Percentiles rank a stretch among this genome's conserved stretches.
These are phyloP conservation scores for Buteo buteo DNA, from an alignment of 2,113 vertebrate species.

Conservation along the genomic window DNA sequence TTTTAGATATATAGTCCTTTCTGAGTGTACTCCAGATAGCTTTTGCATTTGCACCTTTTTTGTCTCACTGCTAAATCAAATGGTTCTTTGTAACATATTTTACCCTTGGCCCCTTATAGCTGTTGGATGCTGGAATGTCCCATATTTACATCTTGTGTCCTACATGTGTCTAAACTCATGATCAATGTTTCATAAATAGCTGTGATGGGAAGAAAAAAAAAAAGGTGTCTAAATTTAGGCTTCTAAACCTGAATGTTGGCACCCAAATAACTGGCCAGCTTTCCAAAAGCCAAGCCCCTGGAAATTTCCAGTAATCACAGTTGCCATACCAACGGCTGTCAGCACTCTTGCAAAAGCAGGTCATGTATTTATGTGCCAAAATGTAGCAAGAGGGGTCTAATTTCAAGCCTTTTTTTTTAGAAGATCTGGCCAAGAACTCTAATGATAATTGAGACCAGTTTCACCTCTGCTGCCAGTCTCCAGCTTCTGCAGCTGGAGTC, in stretches of 20 bases:
- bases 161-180: not conserved
- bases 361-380: constrained; percentile 52
- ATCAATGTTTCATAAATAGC: not conserved
- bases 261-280: constrained; percentile 30
- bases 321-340: constrained; percentile 58
- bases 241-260: constrained; percentile 36
- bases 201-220: not conserved
- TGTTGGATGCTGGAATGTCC: not conserved
- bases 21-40: not conserved
- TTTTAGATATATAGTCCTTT: not conserved
- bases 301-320: constrained; percentile 62
- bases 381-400: constrained; percentile 43
- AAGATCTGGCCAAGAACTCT: not conserved
- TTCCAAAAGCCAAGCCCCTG: constrained; percentile 55
- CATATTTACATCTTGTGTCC: not conserved
- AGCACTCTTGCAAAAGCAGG: constrained; percentile 60
- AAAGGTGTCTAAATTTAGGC: not conserved
- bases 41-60: not conserved
- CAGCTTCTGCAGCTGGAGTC: not conserved
- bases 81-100: not conserved
- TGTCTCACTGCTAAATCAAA: not conserved
- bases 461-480: not conserved
- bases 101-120: not conserved
- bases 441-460: constrained; percentile 8
- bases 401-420: not conserved